Evolutionary conservation across 1,140 invertebrate genomes (phyloP), one percentile per base, ranked within the genome.

Genomic region (Piezodorus guildinii): DNA sequence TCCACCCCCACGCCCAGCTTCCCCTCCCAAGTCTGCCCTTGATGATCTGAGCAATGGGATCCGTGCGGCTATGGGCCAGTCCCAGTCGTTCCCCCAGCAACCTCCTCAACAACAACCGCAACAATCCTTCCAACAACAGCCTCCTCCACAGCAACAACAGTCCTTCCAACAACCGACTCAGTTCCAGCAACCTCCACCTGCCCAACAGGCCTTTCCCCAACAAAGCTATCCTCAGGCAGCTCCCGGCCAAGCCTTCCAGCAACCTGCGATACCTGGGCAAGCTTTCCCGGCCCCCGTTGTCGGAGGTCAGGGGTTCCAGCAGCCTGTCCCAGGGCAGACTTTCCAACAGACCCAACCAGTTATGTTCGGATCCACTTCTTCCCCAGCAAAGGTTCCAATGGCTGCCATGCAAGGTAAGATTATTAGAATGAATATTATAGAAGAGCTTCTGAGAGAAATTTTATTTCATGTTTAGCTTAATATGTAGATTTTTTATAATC

Each of bases 21-120:
- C 75, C 77, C 73, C 69, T 74, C 68, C 63, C 58, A 84, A 83
- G 71, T 83, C 79, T 69, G 84, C 83, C 21, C 81, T 86, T 70
- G 84, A 86, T 69, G 84, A 87, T 71, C 75, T 86, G 45, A 84
- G 86, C 71, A 83, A 85, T 71, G 82, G 79, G 65, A 85, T 86
- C 72, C 75, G 81, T 17, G 81, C 83, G 78, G 83, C 83, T 58
- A 77, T 85, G 70, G 82, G 82, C 68, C 81, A 81, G 46, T 83
- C 83, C 66, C 83, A 83, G 10, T 63, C 67, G n/a, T 67, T 64
- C 43, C 63, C 68, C 15, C 44, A 43, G 27, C 58, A 44, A 15
- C 65, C 67, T 3, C 60, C 49, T 21, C 68, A 25, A 30, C 58
- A 25, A 19, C 44, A 34, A 21, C 66, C 27, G 16, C 49, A 39